Evolutionary conservation across 1,140 invertebrate species (phyloP), one percentile per base, ranked within the genome.

Genomic region (Teleogryllus occipitalis): DNA sequence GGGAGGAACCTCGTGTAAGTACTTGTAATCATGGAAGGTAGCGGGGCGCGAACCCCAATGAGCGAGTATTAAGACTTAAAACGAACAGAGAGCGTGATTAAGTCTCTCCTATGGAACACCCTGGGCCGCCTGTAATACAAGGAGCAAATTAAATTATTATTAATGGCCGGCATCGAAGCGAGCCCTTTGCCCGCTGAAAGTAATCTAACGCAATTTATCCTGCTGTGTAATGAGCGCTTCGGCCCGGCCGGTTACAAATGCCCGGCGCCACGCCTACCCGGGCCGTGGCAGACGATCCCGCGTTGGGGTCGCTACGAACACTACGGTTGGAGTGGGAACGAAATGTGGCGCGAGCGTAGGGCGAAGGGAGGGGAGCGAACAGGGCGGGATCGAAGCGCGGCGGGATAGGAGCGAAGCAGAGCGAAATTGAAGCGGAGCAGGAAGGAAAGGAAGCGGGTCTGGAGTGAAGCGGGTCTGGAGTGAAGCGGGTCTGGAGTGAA

Each of bases 131-230:
- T 39, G 27, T 39, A 39, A 39, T 39, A 39, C 54, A 18, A 65
- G 54, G 54, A 65, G 54, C 54, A 65, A 65, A 65, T 65, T 65
- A 65, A 65, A 65, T 65, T 65, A 65, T 65, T 65, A 65, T 65
- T 65, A 65, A 65, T 65, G 54, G 54, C 27, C 27, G 18, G 54
- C 54, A 39, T 65, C 54, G 54, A 10, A 10, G 10, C 1, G 18
- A 10, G 54, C 54, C 54, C 54, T 39, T 65, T 65, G 18, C 10
- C 54, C 18, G 54, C 54, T 65, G 54, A 65, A 65, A 65, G 54
- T 65, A 65, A 65, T 65, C 54, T 18, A 65, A 10, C 18, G 18
- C 10, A 10, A 65, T 65, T 65, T 65, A 65, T 65, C 54, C 54
- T 18, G 18, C 10, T 14, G 54, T 65, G 54, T 65, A 65, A 65